phyloP scores from a whole-genome alignment of 1,140 invertebrate genomes.

The Onthophagus taurus region DNA sequence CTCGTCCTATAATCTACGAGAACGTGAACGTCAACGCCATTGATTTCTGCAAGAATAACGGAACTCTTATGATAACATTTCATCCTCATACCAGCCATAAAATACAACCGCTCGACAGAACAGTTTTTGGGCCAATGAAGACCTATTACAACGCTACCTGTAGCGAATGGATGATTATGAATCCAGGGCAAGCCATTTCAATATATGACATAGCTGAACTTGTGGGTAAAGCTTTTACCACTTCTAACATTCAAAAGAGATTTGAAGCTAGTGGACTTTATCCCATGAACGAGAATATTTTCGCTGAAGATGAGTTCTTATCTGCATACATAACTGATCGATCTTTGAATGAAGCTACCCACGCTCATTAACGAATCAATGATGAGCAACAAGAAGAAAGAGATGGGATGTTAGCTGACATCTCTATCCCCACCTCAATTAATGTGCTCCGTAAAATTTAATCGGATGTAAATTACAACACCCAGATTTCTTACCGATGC shows the following conservation, averaged over 20 bases:
- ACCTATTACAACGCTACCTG: constrained; percentile 16
- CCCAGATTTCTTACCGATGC: too few relatives aligned
- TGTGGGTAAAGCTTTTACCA: constrained; percentile 16
- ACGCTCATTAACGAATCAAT: constrained; percentile 8
- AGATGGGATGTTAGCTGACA: too few relatives aligned
- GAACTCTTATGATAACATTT: constrained; percentile 1
- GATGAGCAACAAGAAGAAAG: not conserved
- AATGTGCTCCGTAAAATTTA: too few relatives aligned
- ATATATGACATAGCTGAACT: constrained; percentile 27
- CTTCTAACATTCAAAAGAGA: constrained; percentile 1
- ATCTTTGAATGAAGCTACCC: constrained; percentile 7
- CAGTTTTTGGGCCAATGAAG: constrained; percentile 8
- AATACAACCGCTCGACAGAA: constrained; percentile 8
- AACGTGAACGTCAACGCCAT: too few relatives aligned
- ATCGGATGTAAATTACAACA: too few relatives aligned
- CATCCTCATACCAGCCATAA: not conserved
- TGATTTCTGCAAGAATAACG: not conserved
- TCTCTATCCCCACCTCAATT: not conserved
- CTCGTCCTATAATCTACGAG: too few relatives aligned
- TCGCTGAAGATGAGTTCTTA: constrained; percentile 17
- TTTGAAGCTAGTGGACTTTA: constrained; percentile 9
- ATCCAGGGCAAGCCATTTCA: constrained; percentile 26
- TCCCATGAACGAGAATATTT: constrained; percentile 19
- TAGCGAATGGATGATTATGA: constrained; percentile 23
- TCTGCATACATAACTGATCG: constrained; percentile 9